Evolutionary conservation across 2,888 invertebrate species (phyloP), one percentile per base, ranked within the genome.

Genomic region (Dioctria rufipes): DNA sequence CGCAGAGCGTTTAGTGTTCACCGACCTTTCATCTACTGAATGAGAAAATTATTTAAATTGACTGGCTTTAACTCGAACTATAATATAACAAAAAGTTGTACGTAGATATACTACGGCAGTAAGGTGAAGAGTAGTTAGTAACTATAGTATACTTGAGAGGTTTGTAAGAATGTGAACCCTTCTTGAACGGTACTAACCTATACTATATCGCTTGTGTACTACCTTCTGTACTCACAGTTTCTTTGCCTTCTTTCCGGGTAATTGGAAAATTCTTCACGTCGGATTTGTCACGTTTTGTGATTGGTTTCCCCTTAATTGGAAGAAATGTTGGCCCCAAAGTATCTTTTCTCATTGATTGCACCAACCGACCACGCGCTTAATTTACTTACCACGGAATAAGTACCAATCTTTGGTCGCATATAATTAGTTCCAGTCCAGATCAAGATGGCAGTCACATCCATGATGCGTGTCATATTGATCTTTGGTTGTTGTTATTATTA

Each of bases 1-100:
- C 25, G 25, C 25, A 25, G 25, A 25, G 25, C 25, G 25, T 25
- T 25, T 54, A 5, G 5, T 46, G 49, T 46, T 46, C 49, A 6
- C 49, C 54, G 54, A 69, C 54, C 39, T 67, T n/a, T 46, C 67
- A 67, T 25, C 11, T 51, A 39, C n/a, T 69, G 25, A 69, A 69
- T 69, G 51, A 4, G 51, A 73, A 73, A 73, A 73, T 73, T 73
- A 73, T 73, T 69, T 51, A 69, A 67, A 69, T n/a, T 69, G 69
- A 51, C 11, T 69, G 5, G 5, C 49, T 69, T 51, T 37, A 51
- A 49, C 54, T 54, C 11, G 1, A 54, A n/a, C 4, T n/a, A 4
- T 54, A 54, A 54, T 8, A 25, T 25, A 25, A 25, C 25, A 25
- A 25, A 9, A 4, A 54, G 54, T 54, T 54, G 46, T 54, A 54